phyloP scores from a whole-genome alignment of 2,797 vertebrate species.

The Protonibea diacanthus region DNA sequence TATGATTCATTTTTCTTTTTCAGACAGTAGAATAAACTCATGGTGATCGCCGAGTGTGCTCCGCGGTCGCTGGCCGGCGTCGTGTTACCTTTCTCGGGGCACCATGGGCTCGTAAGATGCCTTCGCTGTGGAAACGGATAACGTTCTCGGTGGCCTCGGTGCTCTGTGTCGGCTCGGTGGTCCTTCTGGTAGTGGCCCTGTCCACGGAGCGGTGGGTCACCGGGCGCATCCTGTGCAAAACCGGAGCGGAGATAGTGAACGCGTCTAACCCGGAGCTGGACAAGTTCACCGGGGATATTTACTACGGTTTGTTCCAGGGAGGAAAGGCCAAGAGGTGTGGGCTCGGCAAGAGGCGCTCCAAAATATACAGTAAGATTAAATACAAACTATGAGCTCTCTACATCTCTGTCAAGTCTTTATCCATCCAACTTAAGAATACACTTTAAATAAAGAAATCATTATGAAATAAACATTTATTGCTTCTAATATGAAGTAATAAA shows the following conservation, averaged over 20 bases:
- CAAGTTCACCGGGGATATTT: slow-evolving; percentile 93
- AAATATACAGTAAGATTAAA: slow-evolving; percentile 91
- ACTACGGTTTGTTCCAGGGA: slow-evolving; percentile 94
- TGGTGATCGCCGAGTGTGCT: slow-evolving; percentile 59
- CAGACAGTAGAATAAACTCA: slow-evolving; percentile 40
- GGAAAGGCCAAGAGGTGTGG: slow-evolving; percentile 94
- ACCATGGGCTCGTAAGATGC: slow-evolving; percentile 88
- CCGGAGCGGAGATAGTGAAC: slow-evolving; percentile 95
- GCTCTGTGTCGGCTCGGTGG: slow-evolving; percentile 89
- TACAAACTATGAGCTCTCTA: slow-evolving; percentile 18
- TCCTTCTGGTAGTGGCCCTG: slow-evolving; percentile 88
- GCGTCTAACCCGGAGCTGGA: slow-evolving; percentile 92
- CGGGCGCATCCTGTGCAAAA: slow-evolving; percentile 94
- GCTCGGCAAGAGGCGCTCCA: slow-evolving; percentile 89
- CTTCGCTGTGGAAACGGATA: slow-evolving; percentile 90
- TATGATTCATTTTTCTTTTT: slow-evolving; percentile 25
- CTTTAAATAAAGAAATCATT: neutral
- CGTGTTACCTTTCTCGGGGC: slow-evolving; percentile 56
- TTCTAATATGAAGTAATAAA: neutral
- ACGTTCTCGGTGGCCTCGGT: slow-evolving; percentile 90
- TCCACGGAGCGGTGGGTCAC: slow-evolving; percentile 92
- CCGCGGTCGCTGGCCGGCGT: slow-evolving; percentile 57
- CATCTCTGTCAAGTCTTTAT: neutral
- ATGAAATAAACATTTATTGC: neutral
- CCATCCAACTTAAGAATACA: neutral